A percentile compares a stretch with the other conserved stretches of the same genome.
Conservation (phyloP, 2,113 vertebrate genomes). For the Menidia beryllina region DNA sequence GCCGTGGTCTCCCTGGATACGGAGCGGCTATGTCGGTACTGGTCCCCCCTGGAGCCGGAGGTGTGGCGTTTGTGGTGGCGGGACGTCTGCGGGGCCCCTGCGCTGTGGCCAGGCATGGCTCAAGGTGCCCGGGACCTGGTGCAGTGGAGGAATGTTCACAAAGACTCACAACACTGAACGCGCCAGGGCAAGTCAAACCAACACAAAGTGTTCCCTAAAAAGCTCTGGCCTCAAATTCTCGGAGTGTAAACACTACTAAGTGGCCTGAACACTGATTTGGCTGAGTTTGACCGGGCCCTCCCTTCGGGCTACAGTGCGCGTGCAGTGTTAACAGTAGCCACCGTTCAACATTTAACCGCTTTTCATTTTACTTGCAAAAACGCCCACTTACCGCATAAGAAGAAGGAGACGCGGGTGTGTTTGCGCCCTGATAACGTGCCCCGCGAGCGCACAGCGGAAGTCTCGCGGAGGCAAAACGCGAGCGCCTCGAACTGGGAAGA, state of each 20-base stretch:
- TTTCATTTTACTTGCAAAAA: constrained; percentile 14
- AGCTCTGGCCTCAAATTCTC: background rate
- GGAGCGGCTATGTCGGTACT: constrained; percentile 73
- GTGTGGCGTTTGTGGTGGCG: constrained; percentile 67
- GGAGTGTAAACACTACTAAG: constrained; percentile 37
- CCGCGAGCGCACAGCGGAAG: constrained; percentile 75
- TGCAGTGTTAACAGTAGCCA: constrained; percentile 7
- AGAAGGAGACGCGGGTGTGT: constrained; percentile 32
- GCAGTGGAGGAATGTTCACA: constrained; percentile 6
- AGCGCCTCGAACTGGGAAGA: constrained; percentile 36
- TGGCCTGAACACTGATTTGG: constrained; percentile 31
- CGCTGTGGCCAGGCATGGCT: constrained; percentile 90
- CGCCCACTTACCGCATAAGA: constrained; percentile 78
- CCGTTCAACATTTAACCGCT: background rate
- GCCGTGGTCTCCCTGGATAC: constrained; percentile 73
- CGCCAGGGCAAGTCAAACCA: background rate
- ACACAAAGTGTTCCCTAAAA: background rate
- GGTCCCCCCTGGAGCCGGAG: constrained; percentile 74
- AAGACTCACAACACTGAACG: background rate
- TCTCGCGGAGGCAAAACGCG: constrained; percentile 42
- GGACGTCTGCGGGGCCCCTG: constrained; percentile 70
- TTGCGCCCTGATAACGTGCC: constrained; percentile 40
- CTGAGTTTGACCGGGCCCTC: constrained; percentile 18
- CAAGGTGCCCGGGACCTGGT: constrained; percentile 75
- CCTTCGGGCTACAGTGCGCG: background rate